Evolutionary conservation across 2,113 vertebrate genomes (phyloP).

Genomic region (Malurus elegans): DNA sequence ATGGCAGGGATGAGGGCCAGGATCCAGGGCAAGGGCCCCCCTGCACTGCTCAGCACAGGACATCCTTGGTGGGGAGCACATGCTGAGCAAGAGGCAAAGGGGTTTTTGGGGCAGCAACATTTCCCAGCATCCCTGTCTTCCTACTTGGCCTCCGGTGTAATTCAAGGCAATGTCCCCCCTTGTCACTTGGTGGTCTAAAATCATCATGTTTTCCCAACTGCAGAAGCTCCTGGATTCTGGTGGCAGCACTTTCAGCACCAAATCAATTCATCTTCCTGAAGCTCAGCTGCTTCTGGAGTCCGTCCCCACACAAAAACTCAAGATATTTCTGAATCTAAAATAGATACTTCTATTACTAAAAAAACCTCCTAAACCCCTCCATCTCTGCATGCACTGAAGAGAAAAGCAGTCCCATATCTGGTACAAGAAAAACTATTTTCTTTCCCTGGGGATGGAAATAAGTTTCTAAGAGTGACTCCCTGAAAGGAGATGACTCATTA

Average conservation of each 20-base stretch:
- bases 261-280: not conserved
- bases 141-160: accelerated
- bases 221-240: accelerated
- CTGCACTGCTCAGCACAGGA: not conserved
- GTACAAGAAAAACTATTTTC: conserved; percentile 6
- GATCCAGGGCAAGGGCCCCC: not conserved
- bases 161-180: not conserved
- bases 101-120: not conserved
- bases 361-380: not conserved
- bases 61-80: accelerated
- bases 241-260: not conserved
- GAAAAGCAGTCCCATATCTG: not conserved
- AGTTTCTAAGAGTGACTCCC: not conserved
- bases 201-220: not conserved
- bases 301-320: not conserved
- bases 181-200: not conserved
- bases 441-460: conserved; percentile 11
- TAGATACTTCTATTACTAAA: not conserved
- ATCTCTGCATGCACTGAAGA: not conserved
- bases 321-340: not conserved
- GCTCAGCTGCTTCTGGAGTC: not conserved
- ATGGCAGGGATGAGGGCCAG: not conserved
- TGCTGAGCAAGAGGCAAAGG: not conserved
- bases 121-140: not conserved
- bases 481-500: conserved; percentile 41